A percentile compares a stretch with the other conserved stretches of the same genome.
These are phyloP conservation scores for Perizoma affinitatum DNA, from an alignment of 2,888 invertebrate genomes.

Conservation along the genomic window DNA sequence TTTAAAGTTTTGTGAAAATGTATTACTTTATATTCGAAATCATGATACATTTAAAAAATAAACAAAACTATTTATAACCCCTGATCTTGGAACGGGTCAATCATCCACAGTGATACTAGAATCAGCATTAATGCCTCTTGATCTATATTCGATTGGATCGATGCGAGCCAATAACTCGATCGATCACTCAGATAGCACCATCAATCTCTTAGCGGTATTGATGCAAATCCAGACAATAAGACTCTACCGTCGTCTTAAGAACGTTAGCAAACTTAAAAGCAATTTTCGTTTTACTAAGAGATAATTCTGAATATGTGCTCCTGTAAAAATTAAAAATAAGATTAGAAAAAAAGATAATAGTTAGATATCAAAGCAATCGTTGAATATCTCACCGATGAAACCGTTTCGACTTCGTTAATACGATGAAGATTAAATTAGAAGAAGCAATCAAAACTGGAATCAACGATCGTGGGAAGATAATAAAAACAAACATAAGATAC, in stretches of 20 bases:
- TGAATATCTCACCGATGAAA: too few relatives aligned
- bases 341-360: too few relatives aligned
- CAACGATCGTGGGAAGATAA: constrained; percentile 1
- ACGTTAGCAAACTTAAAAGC: constrained; percentile 16
- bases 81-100: too few relatives aligned
- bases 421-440: background rate
- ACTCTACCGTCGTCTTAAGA: constrained; percentile 20
- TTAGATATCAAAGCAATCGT: too few relatives aligned
- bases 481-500: constrained; percentile 18
- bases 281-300: too few relatives aligned
- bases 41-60: too few relatives aligned
- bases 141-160: constrained; percentile 28
- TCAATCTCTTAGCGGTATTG: constrained; percentile 37
- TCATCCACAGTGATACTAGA: too few relatives aligned
- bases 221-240: constrained; percentile 38
- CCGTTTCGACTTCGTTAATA: background rate
- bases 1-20: too few relatives aligned
- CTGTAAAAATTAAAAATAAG: too few relatives aligned
- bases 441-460: constrained; percentile 5
- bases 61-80: too few relatives aligned
- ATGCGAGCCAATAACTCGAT: constrained; percentile 39
- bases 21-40: too few relatives aligned
- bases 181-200: constrained; percentile 39
- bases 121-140: background rate
- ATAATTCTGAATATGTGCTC: too few relatives aligned